Base-by-base conservation (phyloP, 1,140 invertebrate genomes). In the Thrips palmi region DNA sequence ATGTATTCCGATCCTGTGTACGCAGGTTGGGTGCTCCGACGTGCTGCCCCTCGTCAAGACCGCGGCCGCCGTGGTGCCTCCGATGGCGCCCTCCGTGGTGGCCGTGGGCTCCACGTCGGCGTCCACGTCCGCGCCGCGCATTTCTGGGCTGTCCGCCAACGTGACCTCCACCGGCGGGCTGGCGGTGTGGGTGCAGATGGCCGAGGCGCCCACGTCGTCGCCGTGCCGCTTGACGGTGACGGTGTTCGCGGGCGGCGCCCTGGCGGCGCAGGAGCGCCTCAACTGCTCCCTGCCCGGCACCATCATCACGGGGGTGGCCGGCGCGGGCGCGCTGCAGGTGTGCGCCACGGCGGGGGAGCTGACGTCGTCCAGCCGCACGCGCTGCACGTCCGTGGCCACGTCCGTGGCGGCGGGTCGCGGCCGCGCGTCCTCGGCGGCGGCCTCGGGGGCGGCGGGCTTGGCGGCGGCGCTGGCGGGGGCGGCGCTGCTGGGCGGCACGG, bases 371-470 rank as follows among this genome's bases (percentile, higher is more conserved):
- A 45, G 21, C 43, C 43, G 15, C 33, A 36, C 4, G 47, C 47
- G 3, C 40, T 48, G 1, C 55, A 47, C 15, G 56, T 63, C 33
- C 54, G 52, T n/a, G 49, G 46, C 36, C 47, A 46, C 49, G 53
- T 42, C 50, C 49, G 4, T 45, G 52, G 15, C 51, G 47, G 14
- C 50, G 43, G 23, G 50, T 51, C 40, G 46, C 36, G 6, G 23
- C n/a, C n/a, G n/a, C n/a, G n/a, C n/a, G n/a, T n/a, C n/a, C n/a
- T n/a, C n/a, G n/a, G n/a, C n/a, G n/a, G n/a, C n/a, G n/a, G n/a
- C n/a, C n/a, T n/a, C n/a, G n/a, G n/a, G n/a, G n/a, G n/a, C n/a
- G n/a, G n/a, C n/a, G n/a, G n/a, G n/a, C n/a, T n/a, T n/a, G n/a
- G n/a, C n/a, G n/a, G n/a, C n/a, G n/a, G n/a, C n/a, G n/a, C n/a